These are phyloP conservation scores for Eupithecia centaureata DNA, from an alignment of 2,888 invertebrate genomes.

Conservation along the genomic window DNA sequence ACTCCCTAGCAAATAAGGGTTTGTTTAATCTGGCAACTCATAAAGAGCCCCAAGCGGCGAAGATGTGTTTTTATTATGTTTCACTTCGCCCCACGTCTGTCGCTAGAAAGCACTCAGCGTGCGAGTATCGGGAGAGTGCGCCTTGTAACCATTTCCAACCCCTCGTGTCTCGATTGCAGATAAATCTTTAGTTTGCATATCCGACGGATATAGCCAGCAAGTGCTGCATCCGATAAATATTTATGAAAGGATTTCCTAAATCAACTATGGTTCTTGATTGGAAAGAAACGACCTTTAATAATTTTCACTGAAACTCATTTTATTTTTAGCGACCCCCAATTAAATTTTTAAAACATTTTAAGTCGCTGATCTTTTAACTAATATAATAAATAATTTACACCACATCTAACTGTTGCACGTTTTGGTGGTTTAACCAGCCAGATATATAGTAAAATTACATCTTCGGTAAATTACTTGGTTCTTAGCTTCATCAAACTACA, in stretches of 20 bases:
- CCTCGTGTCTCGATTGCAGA: conserved; percentile 47
- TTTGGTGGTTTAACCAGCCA: no score
- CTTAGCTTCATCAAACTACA: neutral
- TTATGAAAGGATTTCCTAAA: conserved; percentile 49
- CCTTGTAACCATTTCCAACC: conserved; percentile 50
- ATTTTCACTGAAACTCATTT: neutral
- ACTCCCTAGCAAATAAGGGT: conserved; percentile 19
- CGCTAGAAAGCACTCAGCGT: conserved; percentile 63
- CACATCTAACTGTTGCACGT: neutral
- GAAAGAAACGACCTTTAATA: conserved; percentile 13
- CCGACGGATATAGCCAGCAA: conserved; percentile 41
- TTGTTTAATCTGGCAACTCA: conserved; percentile 26
- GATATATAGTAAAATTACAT: neutral
- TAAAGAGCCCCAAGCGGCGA: conserved; percentile 54
- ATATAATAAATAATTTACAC: neutral
- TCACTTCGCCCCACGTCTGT: conserved; percentile 60
- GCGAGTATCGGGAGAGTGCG: conserved; percentile 46
- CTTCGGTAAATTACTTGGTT: neutral
- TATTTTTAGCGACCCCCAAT: no score
- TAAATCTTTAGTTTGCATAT: conserved; percentile 57
- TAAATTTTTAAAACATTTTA: no score
- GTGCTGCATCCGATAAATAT: conserved; percentile 48
- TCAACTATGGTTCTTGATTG: conserved; percentile 33
- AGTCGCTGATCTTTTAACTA: no score
- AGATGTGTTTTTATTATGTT: conserved; percentile 69